phyloP scores from a whole-genome alignment of 2,797 vertebrate genomes.

The Fringilla coelebs region DNA sequence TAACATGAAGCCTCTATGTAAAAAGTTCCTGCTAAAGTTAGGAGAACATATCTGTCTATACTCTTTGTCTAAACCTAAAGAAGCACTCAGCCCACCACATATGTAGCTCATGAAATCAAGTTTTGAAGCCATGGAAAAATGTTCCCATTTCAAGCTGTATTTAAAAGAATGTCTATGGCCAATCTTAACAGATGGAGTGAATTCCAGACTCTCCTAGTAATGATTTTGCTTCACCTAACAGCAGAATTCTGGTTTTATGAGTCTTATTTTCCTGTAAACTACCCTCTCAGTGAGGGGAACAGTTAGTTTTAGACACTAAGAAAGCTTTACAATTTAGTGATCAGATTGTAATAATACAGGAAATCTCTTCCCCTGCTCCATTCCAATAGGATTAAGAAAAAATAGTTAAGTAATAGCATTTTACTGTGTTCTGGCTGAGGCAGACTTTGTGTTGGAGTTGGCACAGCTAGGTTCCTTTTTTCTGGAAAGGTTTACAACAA shows the following conservation, averaged over 20 bases:
- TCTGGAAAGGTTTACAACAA: neutral
- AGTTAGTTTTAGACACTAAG: neutral
- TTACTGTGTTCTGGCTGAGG: neutral
- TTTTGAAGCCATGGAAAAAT: neutral
- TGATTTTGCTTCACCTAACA: neutral
- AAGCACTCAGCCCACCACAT: neutral
- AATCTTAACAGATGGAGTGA: neutral
- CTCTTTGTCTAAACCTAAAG: neutral
- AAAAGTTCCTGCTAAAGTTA: neutral
- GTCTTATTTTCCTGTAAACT: neutral
- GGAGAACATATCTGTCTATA: neutral
- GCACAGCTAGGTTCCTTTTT: neutral
- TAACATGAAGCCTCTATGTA: neutral
- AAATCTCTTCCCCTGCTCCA: neutral
- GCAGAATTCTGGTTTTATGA: neutral
- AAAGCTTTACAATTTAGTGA: neutral
- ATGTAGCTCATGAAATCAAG: neutral
- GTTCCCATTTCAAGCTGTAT: neutral
- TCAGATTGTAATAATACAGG: slow-evolving; percentile 3
- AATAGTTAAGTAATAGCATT: neutral
- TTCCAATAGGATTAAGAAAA: neutral
- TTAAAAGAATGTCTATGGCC: neutral
- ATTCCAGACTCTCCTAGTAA: neutral
- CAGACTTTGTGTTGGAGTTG: neutral
- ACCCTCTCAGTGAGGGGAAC: neutral